A percentile compares a stretch with the other conserved stretches of the same genome.
phyloP scores from a whole-genome alignment of 2,113 vertebrate genomes.

The Motacilla alba region DNA sequence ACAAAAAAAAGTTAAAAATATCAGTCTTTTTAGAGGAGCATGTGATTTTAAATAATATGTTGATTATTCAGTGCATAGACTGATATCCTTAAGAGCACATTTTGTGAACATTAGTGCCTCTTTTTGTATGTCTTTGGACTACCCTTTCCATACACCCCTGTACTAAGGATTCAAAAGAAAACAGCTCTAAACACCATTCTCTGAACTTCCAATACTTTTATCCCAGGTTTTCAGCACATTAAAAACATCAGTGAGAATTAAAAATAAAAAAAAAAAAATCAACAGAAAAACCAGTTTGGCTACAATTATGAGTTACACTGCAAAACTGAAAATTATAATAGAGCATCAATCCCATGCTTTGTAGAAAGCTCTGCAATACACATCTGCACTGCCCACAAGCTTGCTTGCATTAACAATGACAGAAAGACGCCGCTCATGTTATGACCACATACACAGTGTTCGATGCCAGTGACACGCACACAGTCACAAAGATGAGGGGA shows the following conservation, averaged over 20 bases:
- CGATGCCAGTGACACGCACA: constrained; percentile 3
- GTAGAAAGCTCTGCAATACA: constrained; percentile 48
- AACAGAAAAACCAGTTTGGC: not conserved
- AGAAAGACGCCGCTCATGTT: constrained; percentile 17
- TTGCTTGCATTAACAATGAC: constrained; percentile 34
- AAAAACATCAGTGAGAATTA: not conserved
- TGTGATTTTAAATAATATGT: not conserved
- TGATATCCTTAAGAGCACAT: not conserved
- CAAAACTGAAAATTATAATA: constrained; percentile 30
- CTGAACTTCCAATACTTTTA: not conserved
- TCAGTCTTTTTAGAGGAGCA: not conserved
- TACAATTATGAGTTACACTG: not conserved
- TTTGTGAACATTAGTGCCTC: not conserved
- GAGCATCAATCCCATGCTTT: constrained; percentile 46
- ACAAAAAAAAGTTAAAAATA: not conserved
- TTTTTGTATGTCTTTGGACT: not conserved
- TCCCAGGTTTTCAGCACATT: not conserved
- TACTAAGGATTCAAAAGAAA: not conserved
- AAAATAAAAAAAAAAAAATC: not conserved
- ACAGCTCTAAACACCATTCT: not conserved
- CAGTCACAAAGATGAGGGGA: constrained; percentile 40
- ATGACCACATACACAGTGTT: not conserved
- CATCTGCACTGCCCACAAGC: constrained; percentile 42
- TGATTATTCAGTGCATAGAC: not conserved
- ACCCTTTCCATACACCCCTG: not conserved